These are phyloP conservation scores for Xiphophorus couchianus DNA, from an alignment of 2,113 vertebrate species.

Conservation along the genomic window DNA sequence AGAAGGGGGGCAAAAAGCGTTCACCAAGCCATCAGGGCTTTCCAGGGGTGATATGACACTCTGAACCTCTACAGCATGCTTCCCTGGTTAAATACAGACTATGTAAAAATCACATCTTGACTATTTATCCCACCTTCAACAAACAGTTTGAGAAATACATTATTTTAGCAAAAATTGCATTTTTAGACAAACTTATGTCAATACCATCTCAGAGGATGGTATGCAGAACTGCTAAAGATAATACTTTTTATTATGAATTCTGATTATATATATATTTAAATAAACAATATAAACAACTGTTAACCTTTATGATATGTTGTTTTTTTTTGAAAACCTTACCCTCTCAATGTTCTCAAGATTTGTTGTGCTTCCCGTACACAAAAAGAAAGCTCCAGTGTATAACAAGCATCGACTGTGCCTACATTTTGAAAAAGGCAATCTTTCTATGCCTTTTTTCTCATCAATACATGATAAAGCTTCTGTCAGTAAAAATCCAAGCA, in stretches of 20 bases:
- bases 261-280: background rate
- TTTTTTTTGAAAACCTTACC: background rate
- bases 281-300: background rate
- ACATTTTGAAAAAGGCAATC: slow-evolving; percentile 16
- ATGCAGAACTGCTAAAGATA: background rate
- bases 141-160: background rate
- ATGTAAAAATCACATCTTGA: background rate
- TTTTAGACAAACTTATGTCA: background rate
- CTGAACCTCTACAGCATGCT: background rate
- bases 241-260: background rate
- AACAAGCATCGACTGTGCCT: background rate
- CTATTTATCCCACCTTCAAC: background rate
- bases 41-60: background rate
- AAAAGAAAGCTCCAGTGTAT: slow-evolving; percentile 1
- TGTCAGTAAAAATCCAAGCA: slow-evolving; percentile 15
- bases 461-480: slow-evolving; percentile 2
- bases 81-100: background rate
- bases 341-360: background rate
- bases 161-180: background rate
- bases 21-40: background rate
- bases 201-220: background rate
- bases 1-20: background rate
- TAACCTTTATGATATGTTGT: background rate
- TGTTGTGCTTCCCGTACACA: background rate
- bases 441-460: background rate